Conservation (phyloP, 2,888 invertebrate genomes). For the Lapara coniferarum region DNA sequence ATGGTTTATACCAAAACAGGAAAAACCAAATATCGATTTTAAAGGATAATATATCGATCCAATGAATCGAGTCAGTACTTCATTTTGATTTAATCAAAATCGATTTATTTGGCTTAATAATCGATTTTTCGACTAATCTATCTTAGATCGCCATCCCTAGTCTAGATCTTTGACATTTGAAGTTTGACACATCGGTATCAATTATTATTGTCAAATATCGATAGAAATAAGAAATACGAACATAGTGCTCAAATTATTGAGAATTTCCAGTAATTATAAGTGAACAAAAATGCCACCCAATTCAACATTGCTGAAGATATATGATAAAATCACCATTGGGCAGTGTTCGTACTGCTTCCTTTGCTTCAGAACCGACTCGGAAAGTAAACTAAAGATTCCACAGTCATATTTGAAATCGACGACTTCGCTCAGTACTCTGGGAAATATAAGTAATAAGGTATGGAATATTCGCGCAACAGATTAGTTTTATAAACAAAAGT, state of each 20-base stretch:
- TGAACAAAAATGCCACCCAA: background rate
- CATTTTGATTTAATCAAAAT: too few relatives aligned
- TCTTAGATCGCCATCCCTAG: too few relatives aligned
- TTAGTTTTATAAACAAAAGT: background rate
- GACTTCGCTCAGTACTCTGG: background rate
- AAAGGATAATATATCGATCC: too few relatives aligned
- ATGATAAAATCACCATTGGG: background rate
- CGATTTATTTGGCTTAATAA: too few relatives aligned
- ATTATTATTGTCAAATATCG: background rate
- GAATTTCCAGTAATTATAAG: background rate
- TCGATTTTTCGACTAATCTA: too few relatives aligned
- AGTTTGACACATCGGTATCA: too few relatives aligned
- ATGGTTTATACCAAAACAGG: too few relatives aligned
- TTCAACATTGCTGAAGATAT: background rate
- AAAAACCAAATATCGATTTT: too few relatives aligned
- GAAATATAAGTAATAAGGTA: background rate
- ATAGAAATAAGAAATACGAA: background rate
- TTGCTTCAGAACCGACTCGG: slow-evolving; percentile 1
- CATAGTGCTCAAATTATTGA: background rate
- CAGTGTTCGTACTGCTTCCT: slow-evolving; percentile 9
- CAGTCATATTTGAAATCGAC: background rate
- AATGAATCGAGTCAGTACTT: too few relatives aligned
- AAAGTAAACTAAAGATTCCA: background rate
- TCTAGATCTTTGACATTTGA: too few relatives aligned
- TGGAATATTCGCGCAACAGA: background rate